A percentile compares a stretch with the other conserved stretches of the same genome.
Conservation (phyloP, 2,113 vertebrate genomes). For the Tetrao urogallus region DNA sequence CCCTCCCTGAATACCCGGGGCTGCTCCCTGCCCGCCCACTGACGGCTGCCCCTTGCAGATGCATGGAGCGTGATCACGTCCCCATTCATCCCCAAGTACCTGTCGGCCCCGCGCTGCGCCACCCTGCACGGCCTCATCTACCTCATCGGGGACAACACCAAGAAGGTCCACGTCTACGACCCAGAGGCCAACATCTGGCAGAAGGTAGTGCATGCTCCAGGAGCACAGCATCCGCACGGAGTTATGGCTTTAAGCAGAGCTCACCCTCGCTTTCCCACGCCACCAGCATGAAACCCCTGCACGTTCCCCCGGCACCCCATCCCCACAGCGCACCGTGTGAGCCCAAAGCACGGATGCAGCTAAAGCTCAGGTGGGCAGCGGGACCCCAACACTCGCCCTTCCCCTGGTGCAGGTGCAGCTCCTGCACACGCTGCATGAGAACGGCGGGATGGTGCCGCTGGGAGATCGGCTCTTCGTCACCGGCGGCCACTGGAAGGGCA, state of each 20-base stretch:
- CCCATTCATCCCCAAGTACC: slow-evolving; percentile 95
- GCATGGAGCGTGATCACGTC: slow-evolving; percentile 90
- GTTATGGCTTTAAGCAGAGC: neutral
- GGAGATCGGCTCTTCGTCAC: slow-evolving; percentile 86
- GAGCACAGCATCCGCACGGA: fast-evolving
- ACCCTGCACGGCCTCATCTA: slow-evolving; percentile 87
- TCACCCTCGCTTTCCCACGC: neutral
- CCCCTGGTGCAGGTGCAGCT: slow-evolving; percentile 84
- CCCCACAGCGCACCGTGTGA: fast-evolving
- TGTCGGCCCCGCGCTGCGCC: slow-evolving; percentile 91
- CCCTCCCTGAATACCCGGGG: too few species aligned
- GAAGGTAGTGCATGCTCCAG: slow-evolving; percentile 77
- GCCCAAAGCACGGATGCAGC: neutral
- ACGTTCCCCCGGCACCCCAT: fast-evolving
- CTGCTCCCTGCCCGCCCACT: neutral
- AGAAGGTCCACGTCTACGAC: slow-evolving; percentile 92
- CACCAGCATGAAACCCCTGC: neutral
- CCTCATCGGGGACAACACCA: slow-evolving; percentile 96
- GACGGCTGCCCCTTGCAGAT: slow-evolving; percentile 75
- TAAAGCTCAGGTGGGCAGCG: neutral
- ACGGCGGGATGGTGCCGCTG: slow-evolving; percentile 88
- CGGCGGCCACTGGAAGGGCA: slow-evolving; percentile 95
- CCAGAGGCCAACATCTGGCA: slow-evolving; percentile 95
- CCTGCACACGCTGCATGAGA: slow-evolving; percentile 93
- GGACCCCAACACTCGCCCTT: neutral